A percentile compares a stretch with the other conserved stretches of the same genome.
phyloP scores from a whole-genome alignment of 2,113 vertebrate genomes.

The Amazona vittata region DNA sequence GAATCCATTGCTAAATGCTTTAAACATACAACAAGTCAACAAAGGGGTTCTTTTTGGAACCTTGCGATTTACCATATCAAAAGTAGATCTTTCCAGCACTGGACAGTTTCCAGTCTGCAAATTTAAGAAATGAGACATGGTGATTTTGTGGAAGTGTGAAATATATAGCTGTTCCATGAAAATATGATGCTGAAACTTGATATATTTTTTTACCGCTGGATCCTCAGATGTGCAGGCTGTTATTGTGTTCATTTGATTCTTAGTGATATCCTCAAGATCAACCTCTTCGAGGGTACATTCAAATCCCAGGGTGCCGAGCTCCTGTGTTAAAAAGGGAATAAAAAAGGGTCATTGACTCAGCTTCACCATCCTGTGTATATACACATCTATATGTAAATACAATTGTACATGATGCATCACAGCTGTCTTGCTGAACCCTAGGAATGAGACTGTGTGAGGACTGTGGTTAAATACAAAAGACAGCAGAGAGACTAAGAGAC shows the following conservation, averaged over 20 bases:
- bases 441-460: neutral
- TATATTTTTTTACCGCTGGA: neutral
- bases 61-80: constrained; percentile 70
- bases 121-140: neutral
- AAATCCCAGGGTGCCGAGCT: neutral
- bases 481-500: neutral
- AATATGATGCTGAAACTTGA: rapidly evolving
- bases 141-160: neutral
- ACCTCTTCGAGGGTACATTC: constrained; percentile 65
- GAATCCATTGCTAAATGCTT: neutral
- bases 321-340: neutral
- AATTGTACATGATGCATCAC: rapidly evolving
- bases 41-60: neutral
- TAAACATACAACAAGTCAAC: rapidly evolving
- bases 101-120: constrained; percentile 76
- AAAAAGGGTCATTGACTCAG: neutral
- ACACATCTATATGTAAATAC: neutral
- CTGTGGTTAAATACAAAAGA: neutral
- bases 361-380: rapidly evolving
- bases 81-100: constrained; percentile 34
- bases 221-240: constrained; percentile 46
- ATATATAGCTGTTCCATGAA: rapidly evolving
- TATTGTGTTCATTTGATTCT: constrained; percentile 43
- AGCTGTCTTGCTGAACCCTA: neutral
- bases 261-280: constrained; percentile 63